A percentile compares a stretch with the other conserved stretches of the same genome.
phyloP scores from a whole-genome alignment of 2,888 invertebrate species.

The Keiferia lycopersicella region DNA sequence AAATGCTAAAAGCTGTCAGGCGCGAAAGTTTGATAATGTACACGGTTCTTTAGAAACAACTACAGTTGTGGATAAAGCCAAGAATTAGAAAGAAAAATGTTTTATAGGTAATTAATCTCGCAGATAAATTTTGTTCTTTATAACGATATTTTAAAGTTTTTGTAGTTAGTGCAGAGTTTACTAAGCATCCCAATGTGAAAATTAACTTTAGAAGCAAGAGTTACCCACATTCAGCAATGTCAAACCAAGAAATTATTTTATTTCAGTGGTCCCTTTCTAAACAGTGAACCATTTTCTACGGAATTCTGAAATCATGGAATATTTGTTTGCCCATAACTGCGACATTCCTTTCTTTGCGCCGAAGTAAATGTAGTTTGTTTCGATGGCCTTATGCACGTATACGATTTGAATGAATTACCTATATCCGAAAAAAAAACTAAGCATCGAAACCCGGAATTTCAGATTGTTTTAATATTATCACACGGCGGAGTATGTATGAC shows the following conservation, averaged over 20 bases:
- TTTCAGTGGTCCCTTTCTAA: too few relatives aligned
- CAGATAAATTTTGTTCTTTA: too few relatives aligned
- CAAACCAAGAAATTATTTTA: too few relatives aligned
- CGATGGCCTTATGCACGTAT: constrained; percentile 11
- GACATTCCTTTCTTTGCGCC: constrained; percentile 26
- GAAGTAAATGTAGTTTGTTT: constrained; percentile 25
- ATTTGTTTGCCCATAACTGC: constrained; percentile 15
- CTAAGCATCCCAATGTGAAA: too few relatives aligned
- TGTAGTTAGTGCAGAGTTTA: too few relatives aligned
- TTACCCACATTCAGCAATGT: too few relatives aligned
- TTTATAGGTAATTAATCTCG: too few relatives aligned
- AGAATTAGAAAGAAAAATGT: background rate
- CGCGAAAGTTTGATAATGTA: background rate
- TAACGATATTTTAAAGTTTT: too few relatives aligned
- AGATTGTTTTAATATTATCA: too few relatives aligned
- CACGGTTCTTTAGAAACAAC: background rate
- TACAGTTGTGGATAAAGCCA: background rate
- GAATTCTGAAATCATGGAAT: constrained; percentile 22
- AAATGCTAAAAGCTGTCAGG: constrained; percentile 15
- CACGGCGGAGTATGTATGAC: too few relatives aligned
- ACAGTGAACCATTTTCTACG: background rate
- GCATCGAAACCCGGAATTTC: too few relatives aligned
- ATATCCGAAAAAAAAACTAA: background rate
- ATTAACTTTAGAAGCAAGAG: too few relatives aligned
- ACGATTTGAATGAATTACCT: background rate